Evolutionary conservation across 2,797 vertebrate species (phyloP), one percentile per base, ranked within the genome.

Genomic region (Schizopygopsis malacanthus): DNA sequence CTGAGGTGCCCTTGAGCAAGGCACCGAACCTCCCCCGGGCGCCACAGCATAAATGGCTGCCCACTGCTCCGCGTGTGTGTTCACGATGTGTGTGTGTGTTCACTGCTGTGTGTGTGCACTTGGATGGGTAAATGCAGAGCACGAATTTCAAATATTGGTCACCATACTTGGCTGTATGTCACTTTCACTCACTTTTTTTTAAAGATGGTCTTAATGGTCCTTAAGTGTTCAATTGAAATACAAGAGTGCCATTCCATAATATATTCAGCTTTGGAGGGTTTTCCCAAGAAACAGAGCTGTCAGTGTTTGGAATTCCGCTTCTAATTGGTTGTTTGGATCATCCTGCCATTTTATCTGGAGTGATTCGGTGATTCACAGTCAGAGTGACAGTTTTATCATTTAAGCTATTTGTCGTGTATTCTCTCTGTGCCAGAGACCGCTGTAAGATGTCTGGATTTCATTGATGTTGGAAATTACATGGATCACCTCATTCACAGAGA

Each of bases 401-500:
- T 71, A 63, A 80, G 67, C 84, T 39, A 63, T 85, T 85, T 73
- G 67, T 39, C 2, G 20, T 50, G 77, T 85, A 73, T 85, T 85
- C 67, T 80, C 28, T 33, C 52, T 18, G 39, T 85, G 84, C 77
- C 84, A 80, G 67, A 52, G 77, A 39, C 67, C 54, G 5, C 12
- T 63, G 84, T 85, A 79, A 71, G 67, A 16, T 79, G 75, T 70
- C 83, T 70, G 83, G 25, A 45, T 59, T 56, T 56, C 50, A 84
- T 84, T 84, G 83, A 79, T 70, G 83, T 43, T 56, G 76, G 67
- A 73, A 85, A 85, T 72, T 71, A 73, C 69, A 80, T 45, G 83
- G 39, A 85, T 80, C 41, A 52, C 84, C 69, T 50, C 67, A 73
- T 85, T 85, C 84, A 80, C 28, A 89, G 87, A 80, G 81, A 75